Evolutionary conservation across 2,113 vertebrate genomes (phyloP).

Genomic region (Balaenoptera acutorostrata): DNA sequence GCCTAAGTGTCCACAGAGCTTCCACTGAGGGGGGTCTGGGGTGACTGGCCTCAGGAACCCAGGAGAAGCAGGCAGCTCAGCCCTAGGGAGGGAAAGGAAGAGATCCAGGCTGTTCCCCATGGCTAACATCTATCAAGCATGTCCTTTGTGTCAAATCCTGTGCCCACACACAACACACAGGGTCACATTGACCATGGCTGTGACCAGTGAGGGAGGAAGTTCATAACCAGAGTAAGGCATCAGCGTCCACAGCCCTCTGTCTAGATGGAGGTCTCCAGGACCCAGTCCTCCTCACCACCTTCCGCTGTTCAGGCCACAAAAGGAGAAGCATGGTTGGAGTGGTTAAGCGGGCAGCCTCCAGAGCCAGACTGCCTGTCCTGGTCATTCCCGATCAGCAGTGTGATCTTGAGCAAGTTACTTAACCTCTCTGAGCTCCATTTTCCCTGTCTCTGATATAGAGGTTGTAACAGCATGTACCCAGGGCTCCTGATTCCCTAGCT

Average conservation of each 20-base stretch:
- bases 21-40: background rate
- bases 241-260: background rate
- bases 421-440: background rate
- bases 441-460: background rate
- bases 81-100: background rate
- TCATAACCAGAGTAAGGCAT: background rate
- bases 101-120: background rate
- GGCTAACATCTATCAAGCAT: background rate
- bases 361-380: background rate
- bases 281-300: background rate
- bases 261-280: background rate
- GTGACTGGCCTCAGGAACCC: background rate
- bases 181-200: background rate
- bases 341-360: background rate
- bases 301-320: background rate
- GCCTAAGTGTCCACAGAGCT: background rate
- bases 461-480: background rate
- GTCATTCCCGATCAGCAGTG: background rate
- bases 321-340: background rate
- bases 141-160: background rate
- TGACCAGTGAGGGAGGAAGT: background rate
- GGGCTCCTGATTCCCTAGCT: background rate
- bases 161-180: rapidly evolving
- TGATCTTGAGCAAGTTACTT: background rate
- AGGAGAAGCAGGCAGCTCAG: background rate